Percentiles rank a stretch among this genome's conserved stretches.
These are phyloP conservation scores for Anarrhichthys ocellatus DNA, from an alignment of 2,113 vertebrate genomes.

Conservation along the genomic window DNA sequence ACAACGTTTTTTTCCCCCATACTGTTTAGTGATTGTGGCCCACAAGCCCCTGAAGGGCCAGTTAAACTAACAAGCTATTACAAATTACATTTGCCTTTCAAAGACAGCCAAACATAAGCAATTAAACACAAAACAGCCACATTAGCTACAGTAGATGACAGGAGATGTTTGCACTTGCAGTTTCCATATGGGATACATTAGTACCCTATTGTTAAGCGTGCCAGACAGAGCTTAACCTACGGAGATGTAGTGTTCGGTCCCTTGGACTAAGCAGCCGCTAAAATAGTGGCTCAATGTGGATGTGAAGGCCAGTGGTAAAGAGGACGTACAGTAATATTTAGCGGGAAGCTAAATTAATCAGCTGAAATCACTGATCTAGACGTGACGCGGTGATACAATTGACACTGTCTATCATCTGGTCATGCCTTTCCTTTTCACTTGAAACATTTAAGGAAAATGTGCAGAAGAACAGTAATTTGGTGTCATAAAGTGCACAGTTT, in stretches of 20 bases:
- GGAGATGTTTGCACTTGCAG: constrained; percentile 56
- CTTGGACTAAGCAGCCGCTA: constrained; percentile 6
- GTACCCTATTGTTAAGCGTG: constrained; percentile 32
- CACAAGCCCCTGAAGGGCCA: constrained; percentile 43
- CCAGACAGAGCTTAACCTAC: constrained; percentile 64
- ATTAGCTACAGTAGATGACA: constrained; percentile 69
- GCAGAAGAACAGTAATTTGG: not conserved
- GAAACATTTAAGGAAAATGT: not conserved
- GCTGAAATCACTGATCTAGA: not conserved
- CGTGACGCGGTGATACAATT: not conserved
- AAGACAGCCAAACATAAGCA: constrained; percentile 65
- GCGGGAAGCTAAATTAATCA: not conserved
- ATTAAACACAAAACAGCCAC: constrained; percentile 66
- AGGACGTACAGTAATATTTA: not conserved
- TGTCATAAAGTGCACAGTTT: not conserved
- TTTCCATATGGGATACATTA: constrained; percentile 76
- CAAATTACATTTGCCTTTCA: constrained; percentile 69
- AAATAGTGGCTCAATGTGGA: not conserved
- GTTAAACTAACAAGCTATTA: constrained; percentile 73
- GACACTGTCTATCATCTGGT: not conserved
- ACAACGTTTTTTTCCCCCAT: constrained; percentile 53
- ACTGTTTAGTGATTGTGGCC: constrained; percentile 43
- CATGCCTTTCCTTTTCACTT: not conserved
- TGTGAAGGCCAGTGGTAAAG: constrained; percentile 7
- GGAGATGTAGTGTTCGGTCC: constrained; percentile 32